A percentile compares a stretch with the other conserved stretches of the same genome.
Evolutionary conservation across 2,797 vertebrate genomes (phyloP).

Genomic region (Betta splendens): DNA sequence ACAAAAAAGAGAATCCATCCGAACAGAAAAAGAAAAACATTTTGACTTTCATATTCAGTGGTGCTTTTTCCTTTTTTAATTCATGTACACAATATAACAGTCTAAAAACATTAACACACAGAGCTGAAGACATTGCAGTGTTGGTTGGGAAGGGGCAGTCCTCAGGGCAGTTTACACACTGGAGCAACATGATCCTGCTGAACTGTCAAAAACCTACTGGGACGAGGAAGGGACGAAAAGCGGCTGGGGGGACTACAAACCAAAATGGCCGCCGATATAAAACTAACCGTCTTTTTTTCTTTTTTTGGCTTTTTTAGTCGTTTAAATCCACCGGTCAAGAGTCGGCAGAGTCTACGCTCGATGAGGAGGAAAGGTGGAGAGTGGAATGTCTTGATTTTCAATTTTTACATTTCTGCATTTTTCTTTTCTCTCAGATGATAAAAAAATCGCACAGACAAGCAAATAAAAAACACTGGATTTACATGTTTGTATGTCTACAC

Average conservation of each 20-base stretch:
- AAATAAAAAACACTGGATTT: constrained; percentile 70
- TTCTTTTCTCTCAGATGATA: constrained; percentile 77
- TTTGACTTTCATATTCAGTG: constrained; percentile 64
- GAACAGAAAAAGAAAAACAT: constrained; percentile 49
- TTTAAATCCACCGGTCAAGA: constrained; percentile 63
- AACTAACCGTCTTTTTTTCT: constrained; percentile 81
- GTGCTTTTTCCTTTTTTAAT: constrained; percentile 57
- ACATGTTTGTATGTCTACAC: constrained; percentile 34
- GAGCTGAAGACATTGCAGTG: constrained; percentile 79
- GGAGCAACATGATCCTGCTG: constrained; percentile 76
- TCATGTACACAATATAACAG: constrained; percentile 83
- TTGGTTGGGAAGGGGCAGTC: constrained; percentile 73
- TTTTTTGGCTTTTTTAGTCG: constrained; percentile 28
- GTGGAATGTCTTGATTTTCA: constrained; percentile 68
- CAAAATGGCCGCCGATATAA: constrained; percentile 80
- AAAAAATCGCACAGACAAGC: constrained; percentile 85
- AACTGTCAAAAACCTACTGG: constrained; percentile 78
- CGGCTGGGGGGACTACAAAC: constrained; percentile 67
- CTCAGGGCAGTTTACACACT: constrained; percentile 73
- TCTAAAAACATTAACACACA: constrained; percentile 85
- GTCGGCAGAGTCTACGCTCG: constrained; percentile 41
- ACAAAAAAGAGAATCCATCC: constrained; percentile 47
- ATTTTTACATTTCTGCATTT: constrained; percentile 59
- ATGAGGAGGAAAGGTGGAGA: constrained; percentile 28
- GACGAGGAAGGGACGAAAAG: constrained; percentile 1